Percentiles rank a stretch among this genome's conserved stretches.
Evolutionary conservation across 2,888 invertebrate species (phyloP).

Genomic region (Patella pellucida): DNA sequence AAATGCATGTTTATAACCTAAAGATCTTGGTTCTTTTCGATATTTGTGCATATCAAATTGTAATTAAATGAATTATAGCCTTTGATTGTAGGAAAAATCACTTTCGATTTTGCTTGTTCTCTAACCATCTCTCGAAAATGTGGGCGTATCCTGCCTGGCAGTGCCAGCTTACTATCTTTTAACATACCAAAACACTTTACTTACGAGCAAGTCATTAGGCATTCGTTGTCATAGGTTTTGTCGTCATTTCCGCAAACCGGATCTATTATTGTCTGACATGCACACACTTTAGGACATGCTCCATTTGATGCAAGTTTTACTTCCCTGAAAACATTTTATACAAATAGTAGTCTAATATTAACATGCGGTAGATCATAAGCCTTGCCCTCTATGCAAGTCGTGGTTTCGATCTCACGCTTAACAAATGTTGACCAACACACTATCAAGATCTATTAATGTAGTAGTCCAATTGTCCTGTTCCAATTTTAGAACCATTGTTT

Average conservation of each 20-base stretch:
- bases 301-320: not conserved
- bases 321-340: not conserved
- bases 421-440: too few species aligned
- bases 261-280: conserved; percentile 16
- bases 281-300: conserved; percentile 13
- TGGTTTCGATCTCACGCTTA: not conserved
- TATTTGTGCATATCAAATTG: too few species aligned
- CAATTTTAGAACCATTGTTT: not conserved
- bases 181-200: not conserved
- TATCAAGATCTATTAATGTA: too few species aligned
- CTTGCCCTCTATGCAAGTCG: not conserved
- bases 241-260: conserved; percentile 23
- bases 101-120: too few species aligned
- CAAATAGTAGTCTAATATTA: not conserved
- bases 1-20: too few species aligned
- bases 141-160: too few species aligned
- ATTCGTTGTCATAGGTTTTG: conserved; percentile 23
- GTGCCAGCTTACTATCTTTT: too few species aligned
- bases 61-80: too few species aligned
- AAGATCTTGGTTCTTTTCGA: too few species aligned
- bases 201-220: conserved; percentile 22
- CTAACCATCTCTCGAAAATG: too few species aligned
- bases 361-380: too few species aligned
- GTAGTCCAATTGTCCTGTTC: not conserved
- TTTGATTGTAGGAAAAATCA: too few species aligned